phyloP scores from a whole-genome alignment of 2,797 vertebrate species.

The Epinephelus coioides region DNA sequence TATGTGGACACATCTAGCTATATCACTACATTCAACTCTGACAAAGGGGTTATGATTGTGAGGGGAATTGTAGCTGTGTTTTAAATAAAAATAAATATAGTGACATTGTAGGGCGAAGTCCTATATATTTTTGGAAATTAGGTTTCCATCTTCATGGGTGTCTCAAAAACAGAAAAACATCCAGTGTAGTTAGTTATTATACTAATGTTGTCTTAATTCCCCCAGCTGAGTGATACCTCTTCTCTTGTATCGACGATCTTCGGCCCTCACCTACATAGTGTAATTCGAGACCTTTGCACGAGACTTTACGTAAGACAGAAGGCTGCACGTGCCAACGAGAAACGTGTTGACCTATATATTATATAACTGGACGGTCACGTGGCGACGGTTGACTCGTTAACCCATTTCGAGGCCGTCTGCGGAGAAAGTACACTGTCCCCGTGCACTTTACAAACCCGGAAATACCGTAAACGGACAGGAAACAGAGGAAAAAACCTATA shows the following conservation, averaged over 20 bases:
- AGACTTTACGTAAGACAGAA: constrained; percentile 79
- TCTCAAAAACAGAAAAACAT: neutral
- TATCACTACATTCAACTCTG: neutral
- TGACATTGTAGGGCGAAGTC: neutral
- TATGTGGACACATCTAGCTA: neutral
- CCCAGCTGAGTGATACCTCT: constrained; percentile 22
- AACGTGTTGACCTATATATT: constrained; percentile 85
- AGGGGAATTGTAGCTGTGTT: neutral
- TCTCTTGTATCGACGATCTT: constrained; percentile 20
- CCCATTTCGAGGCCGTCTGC: constrained; percentile 54
- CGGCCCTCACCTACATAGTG: constrained; percentile 75
- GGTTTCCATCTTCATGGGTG: no score
- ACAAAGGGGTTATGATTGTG: neutral
- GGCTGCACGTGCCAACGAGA: constrained; percentile 76
- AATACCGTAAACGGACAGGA: constrained; percentile 16
- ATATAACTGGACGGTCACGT: constrained; percentile 77
- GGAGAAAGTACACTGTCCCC: constrained; percentile 49
- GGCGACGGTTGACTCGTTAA: constrained; percentile 61
- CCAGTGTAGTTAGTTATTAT: neutral
- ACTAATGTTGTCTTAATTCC: neutral
- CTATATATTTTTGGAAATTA: no score
- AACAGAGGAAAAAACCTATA: neutral
- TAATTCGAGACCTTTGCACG: constrained; percentile 79
- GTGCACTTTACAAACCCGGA: constrained; percentile 29
- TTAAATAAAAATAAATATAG: neutral